Evolutionary conservation across 2,113 vertebrate genomes (phyloP).

Genomic region (Psittacara wagleri): DNA sequence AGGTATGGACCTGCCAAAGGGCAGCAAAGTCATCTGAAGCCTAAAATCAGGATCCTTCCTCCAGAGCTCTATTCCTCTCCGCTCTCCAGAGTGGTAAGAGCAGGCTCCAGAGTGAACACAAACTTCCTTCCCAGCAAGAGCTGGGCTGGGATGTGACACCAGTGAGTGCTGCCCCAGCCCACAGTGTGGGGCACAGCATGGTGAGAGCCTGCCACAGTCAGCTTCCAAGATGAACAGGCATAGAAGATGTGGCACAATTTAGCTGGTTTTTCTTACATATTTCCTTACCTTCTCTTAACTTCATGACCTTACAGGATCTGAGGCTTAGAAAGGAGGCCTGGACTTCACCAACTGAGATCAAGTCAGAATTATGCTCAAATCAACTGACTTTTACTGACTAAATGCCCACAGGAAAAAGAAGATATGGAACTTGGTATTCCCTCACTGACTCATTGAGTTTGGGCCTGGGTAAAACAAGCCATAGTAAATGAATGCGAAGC

Average conservation of each 20-base stretch:
- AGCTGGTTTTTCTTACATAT: neutral
- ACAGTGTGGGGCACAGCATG: accelerated
- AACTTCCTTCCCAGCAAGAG: neutral
- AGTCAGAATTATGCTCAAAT: neutral
- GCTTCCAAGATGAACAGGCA: neutral
- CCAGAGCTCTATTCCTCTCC: neutral
- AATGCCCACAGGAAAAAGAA: neutral
- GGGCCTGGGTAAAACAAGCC: neutral
- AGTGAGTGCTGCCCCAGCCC: accelerated
- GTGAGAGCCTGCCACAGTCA: accelerated
- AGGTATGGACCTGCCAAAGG: neutral
- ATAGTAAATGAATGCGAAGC: neutral
- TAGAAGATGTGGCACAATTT: neutral
- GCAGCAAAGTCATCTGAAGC: neutral
- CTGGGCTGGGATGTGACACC: neutral
- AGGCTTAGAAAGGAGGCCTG: neutral
- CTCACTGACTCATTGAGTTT: accelerated
- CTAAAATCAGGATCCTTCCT: neutral
- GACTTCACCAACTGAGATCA: neutral
- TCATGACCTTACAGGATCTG: accelerated
- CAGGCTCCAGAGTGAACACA: neutral
- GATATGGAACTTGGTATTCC: too few species aligned
- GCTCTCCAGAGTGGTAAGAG: neutral
- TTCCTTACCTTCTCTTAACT: neutral
- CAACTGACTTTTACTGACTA: neutral